phyloP scores from a whole-genome alignment of 2,797 vertebrate genomes.

The Pyrocephalus nanus region DNA sequence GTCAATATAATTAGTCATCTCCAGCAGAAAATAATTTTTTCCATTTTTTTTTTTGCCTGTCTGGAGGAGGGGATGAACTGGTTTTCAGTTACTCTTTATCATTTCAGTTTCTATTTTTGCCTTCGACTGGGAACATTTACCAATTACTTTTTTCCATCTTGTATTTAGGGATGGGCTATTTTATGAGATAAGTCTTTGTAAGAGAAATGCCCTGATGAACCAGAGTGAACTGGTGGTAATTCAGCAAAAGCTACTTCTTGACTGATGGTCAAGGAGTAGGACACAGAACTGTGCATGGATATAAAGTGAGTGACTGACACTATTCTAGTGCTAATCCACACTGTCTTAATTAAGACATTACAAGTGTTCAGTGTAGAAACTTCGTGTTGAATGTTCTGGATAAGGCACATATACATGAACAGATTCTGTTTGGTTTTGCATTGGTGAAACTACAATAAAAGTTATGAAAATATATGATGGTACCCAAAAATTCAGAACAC shows the following conservation, averaged over 20 bases:
- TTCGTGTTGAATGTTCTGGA: background rate
- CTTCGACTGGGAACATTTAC: background rate
- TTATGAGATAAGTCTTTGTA: background rate
- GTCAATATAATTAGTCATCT: conserved; percentile 45
- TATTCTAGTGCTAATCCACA: background rate
- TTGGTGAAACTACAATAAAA: background rate
- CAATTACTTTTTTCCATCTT: background rate
- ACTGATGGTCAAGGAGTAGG: background rate
- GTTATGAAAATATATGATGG: background rate
- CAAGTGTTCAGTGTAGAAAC: background rate
- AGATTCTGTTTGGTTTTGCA: background rate
- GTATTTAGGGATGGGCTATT: background rate
- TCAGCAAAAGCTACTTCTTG: background rate
- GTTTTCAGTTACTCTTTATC: conserved; percentile 17
- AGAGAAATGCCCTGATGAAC: background rate
- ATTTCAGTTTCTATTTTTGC: conserved; percentile 33
- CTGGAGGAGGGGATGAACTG: conserved; percentile 27
- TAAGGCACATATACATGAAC: background rate
- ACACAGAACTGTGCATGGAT: background rate
- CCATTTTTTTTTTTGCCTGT: background rate
- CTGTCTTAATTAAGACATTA: background rate
- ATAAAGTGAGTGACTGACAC: background rate
- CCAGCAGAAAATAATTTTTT: conserved; percentile 32
- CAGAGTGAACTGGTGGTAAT: background rate
- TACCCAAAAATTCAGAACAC: background rate